phyloP scores from a whole-genome alignment of 1,140 invertebrate species.

The Eubasilissa regina region DNA sequence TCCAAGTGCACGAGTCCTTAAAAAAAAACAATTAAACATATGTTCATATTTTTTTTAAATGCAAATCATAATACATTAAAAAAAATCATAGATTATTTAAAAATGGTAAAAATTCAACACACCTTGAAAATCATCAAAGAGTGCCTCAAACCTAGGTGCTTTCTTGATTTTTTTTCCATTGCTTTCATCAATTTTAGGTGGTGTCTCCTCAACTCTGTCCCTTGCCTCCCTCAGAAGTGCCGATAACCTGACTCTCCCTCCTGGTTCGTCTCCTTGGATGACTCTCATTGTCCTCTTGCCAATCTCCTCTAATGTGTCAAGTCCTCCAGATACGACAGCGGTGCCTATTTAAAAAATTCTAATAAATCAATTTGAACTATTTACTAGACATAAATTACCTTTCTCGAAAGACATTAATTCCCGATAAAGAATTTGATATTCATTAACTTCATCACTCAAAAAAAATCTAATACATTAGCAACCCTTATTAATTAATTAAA shows the following conservation, averaged over 20 bases:
- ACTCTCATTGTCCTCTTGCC: conserved; percentile 96
- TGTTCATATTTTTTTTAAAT: not conserved
- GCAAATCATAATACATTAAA: too few species aligned
- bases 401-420: too few species aligned
- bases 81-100: too few species aligned
- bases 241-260: conserved; percentile 73
- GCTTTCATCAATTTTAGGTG: not conserved
- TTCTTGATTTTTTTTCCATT: conserved; percentile 78
- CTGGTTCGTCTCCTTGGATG: conserved; percentile 78
- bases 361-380: too few species aligned
- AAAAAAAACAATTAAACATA: conserved; percentile 52
- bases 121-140: conserved; percentile 93
- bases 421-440: too few species aligned
- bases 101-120: not conserved
- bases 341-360: conserved; percentile 70
- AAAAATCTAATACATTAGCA: too few species aligned
- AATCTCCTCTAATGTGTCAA: conserved; percentile 92
- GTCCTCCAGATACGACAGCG: conserved; percentile 85
- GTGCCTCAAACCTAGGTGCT: conserved; percentile 82
- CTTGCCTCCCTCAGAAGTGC: conserved; percentile 88
- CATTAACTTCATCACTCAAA: too few species aligned
- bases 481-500: too few species aligned
- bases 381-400: too few species aligned
- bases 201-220: conserved; percentile 78
- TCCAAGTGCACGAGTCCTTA: conserved; percentile 89